phyloP scores from a whole-genome alignment of 2,888 invertebrate genomes.

The Pandemis heparana region DNA sequence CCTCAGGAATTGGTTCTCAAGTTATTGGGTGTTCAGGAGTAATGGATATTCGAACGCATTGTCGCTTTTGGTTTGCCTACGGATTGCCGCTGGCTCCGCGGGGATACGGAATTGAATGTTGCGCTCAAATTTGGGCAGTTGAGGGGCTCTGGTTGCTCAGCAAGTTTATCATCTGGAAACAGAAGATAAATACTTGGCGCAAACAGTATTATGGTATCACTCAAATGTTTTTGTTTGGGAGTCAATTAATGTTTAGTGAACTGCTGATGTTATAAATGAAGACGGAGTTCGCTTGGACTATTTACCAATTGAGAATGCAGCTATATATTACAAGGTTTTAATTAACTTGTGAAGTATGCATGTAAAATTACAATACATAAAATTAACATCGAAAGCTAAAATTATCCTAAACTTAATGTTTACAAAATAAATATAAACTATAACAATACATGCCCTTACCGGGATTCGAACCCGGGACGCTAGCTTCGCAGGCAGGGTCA shows the following conservation, averaged over 20 bases:
- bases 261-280: background rate
- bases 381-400: no score
- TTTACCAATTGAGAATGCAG: no score
- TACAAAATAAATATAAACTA: no score
- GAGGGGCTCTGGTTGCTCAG: background rate
- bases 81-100: conserved; percentile 19
- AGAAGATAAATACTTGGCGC: conserved; percentile 25
- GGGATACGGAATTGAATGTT: background rate
- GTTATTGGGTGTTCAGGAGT: conserved; percentile 47
- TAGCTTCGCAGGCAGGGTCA: no score
- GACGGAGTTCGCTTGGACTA: no score
- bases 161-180: conserved; percentile 37
- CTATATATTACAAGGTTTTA: no score
- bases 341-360: no score
- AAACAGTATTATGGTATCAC: background rate
- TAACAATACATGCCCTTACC: no score
- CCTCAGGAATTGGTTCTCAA: conserved; percentile 56
- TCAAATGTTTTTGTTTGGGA: background rate
- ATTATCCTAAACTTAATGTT: no score
- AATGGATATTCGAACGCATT: conserved; percentile 41
- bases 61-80: conserved; percentile 19
- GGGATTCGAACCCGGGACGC: no score
- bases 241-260: background rate
- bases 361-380: no score
- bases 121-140: background rate